Conservation (phyloP, 2,113 vertebrate genomes). For the Emydocephalus ijimae region DNA sequence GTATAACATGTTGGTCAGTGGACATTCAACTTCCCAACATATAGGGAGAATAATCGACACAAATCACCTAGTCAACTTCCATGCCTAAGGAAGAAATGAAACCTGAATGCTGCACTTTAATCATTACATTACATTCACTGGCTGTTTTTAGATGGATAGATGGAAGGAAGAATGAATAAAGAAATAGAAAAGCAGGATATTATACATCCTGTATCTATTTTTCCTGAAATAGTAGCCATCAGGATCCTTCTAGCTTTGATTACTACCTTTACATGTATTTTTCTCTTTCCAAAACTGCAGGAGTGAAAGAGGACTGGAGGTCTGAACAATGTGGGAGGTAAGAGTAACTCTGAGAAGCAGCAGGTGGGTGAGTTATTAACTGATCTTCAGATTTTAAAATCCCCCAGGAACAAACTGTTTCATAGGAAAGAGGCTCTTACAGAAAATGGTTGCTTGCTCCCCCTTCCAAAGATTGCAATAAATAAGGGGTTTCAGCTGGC, state of each 20-base stretch:
- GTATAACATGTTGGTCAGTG: neutral
- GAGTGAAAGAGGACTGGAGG: neutral
- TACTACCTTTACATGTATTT: neutral
- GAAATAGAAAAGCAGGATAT: neutral
- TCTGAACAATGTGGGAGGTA: neutral
- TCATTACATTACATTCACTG: neutral
- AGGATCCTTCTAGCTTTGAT: neutral
- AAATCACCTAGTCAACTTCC: neutral
- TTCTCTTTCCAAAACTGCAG: neutral
- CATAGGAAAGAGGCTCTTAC: neutral
- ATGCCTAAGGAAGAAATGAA: neutral
- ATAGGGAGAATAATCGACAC: neutral
- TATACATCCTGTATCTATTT: neutral
- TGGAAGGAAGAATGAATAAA: neutral
- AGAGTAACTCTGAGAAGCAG: neutral
- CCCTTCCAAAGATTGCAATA: neutral
- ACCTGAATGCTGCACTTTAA: neutral
- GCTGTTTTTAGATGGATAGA: neutral
- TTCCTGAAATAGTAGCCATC: neutral
- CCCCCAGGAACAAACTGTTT: neutral
- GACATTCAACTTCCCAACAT: neutral
- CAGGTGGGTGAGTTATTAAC: neutral
- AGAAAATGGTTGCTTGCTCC: neutral
- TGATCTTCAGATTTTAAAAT: neutral
- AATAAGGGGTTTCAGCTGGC: neutral